Evolutionary conservation across 1,140 invertebrate species (phyloP).

Genomic region (Cydia splendana): DNA sequence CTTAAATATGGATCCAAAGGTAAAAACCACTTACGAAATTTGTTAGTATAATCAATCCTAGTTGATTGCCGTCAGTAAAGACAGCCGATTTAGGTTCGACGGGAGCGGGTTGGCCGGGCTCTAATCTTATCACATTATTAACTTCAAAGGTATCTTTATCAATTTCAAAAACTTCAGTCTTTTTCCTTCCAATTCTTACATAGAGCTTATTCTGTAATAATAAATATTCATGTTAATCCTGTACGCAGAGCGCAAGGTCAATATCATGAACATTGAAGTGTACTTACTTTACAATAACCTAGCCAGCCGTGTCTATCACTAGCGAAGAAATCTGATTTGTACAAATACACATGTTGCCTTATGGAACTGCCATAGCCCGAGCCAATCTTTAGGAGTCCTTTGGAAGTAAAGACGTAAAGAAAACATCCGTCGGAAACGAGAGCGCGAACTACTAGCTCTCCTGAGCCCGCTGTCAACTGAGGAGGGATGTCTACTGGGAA

Average conservation of each 20-base stretch:
- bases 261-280: conserved; percentile 32
- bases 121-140: conserved; percentile 82
- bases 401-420: conserved; percentile 90
- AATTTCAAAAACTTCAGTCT: conserved; percentile 82
- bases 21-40: conserved; percentile 85
- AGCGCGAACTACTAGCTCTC: conserved; percentile 78
- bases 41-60: conserved; percentile 89
- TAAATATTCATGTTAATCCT: conserved; percentile 9
- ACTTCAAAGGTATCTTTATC: conserved; percentile 82
- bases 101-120: conserved; percentile 81
- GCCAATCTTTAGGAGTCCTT: conserved; percentile 93
- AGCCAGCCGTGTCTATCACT: conserved; percentile 89
- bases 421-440: conserved; percentile 93
- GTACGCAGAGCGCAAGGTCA: background rate
- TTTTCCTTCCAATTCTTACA: conserved; percentile 80
- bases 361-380: conserved; percentile 95
- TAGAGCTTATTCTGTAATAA: conserved; percentile 78
- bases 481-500: conserved; percentile 81
- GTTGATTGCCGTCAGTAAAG: conserved; percentile 91
- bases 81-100: conserved; percentile 83
- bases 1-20: conserved; percentile 29
- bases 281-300: conserved; percentile 89
- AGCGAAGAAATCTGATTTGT: conserved; percentile 90
- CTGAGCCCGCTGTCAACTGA: conserved; percentile 63
- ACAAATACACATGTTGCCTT: conserved; percentile 91